Evolutionary conservation across 2,797 vertebrate genomes (phyloP).

Genomic region (Characodon lateralis): DNA sequence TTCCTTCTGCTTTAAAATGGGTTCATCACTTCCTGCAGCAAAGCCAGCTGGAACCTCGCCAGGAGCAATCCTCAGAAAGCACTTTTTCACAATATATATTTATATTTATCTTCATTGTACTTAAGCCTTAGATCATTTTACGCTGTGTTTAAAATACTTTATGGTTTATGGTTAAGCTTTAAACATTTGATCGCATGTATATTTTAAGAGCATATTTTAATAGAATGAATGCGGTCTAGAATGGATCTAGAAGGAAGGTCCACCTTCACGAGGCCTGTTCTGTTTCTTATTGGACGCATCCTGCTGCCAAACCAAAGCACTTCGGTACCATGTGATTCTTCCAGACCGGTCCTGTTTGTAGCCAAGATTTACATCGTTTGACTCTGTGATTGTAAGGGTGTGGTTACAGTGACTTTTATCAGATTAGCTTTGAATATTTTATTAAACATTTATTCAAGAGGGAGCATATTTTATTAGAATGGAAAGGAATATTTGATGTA

Average conservation of each 20-base stretch:
- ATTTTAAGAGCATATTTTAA: conserved; percentile 56
- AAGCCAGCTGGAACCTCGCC: neutral
- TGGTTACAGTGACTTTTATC: neutral
- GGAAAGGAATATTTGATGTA: conserved; percentile 12
- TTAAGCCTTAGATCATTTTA: neutral
- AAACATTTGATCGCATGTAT: conserved; percentile 22
- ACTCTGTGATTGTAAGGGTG: neutral
- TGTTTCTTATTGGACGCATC: conserved; percentile 53
- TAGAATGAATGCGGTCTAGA: conserved; percentile 50
- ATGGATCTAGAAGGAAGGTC: conserved; percentile 55
- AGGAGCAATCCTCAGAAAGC: neutral
- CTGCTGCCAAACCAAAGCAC: neutral
- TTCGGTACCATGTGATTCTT: neutral
- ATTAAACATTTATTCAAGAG: conserved; percentile 33
- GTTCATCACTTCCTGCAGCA: neutral
- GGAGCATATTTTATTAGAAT: conserved; percentile 55
- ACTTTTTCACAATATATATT: neutral
- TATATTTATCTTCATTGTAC: neutral
- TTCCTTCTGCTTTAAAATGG: conserved; percentile 60
- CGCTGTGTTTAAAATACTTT: neutral
- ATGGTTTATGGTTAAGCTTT: neutral
- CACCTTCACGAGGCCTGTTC: conserved; percentile 60
- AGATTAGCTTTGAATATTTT: conserved; percentile 3
- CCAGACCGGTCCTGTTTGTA: neutral
- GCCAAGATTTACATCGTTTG: neutral